Evolutionary conservation across 2,797 vertebrate genomes (phyloP), one percentile per base, ranked within the genome.

Genomic region (Denticeps clupeoides): DNA sequence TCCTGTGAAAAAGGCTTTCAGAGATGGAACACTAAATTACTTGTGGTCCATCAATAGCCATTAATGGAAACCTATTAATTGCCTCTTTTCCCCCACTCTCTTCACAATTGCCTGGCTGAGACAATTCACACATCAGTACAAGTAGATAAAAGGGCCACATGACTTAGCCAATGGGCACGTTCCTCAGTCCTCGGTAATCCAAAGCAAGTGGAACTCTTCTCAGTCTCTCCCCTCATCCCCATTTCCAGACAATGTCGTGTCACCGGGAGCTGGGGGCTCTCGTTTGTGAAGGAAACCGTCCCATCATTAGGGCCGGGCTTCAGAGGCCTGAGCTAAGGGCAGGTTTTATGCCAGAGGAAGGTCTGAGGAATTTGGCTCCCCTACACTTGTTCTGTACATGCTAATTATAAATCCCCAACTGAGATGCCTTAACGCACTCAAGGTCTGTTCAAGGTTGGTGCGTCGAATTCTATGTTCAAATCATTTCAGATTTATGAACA

Each of bases 51-150:
- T 77, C 71, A 67, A 63, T 63, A 68, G 11, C 21, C 68, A 60
- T 75, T 75, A 70, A 68, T 61, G 42, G 43, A 65, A 59, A 67
- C 64, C 68, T 63, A 67, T 80, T 78, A 67, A 79, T 78, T 73
- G 76, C 68, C 75, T 65, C 61, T 65, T 69, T 58, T 64, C 45
- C 19, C 50, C 65, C 56, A 44, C 19, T 47, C 45, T 37, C 52
- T 49, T 37, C 65, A 59, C 56, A 69, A 74, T 52, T 65, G 27
- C 11, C 33, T 45, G 27, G 40, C 28, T 11, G 15, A 18, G 3
- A 2, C 9, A n/a, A n/a, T n/a, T n/a, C n/a, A n/a, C n/a, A n/a
- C n/a, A n/a, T n/a, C n/a, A n/a, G n/a, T n/a, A n/a, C n/a, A n/a
- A n/a, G n/a, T n/a, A n/a, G n/a, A n/a, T n/a, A n/a, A n/a, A n/a